phyloP scores from a whole-genome alignment of 2,888 invertebrate genomes.

The Melieria crassipennis region DNA sequence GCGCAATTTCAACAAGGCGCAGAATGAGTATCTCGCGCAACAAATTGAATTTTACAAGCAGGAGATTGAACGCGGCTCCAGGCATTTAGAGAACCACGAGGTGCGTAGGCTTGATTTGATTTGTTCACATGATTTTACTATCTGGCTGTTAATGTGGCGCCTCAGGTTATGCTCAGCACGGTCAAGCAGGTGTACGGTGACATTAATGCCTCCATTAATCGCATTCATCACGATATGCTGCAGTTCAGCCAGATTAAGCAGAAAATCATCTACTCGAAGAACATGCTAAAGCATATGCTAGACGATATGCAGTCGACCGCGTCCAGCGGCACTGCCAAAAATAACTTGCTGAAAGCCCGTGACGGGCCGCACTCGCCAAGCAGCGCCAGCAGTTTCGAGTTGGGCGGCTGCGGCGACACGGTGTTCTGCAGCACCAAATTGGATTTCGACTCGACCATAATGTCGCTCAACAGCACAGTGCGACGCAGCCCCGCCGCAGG shows the following conservation, averaged over 20 bases:
- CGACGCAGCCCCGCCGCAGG: constrained; percentile 40
- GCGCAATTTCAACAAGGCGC: constrained; percentile 52
- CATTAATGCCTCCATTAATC: constrained; percentile 56
- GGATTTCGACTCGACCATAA: constrained; percentile 56
- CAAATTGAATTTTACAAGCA: constrained; percentile 56
- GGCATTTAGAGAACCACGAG: constrained; percentile 58
- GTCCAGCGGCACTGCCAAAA: background rate
- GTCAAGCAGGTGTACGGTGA: constrained; percentile 59
- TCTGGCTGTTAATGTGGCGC: constrained; percentile 1
- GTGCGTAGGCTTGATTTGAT: constrained; percentile 23
- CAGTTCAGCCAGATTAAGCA: constrained; percentile 62
- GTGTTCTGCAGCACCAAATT: constrained; percentile 62
- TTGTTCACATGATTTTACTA: background rate
- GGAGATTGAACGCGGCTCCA: constrained; percentile 50
- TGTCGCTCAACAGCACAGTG: constrained; percentile 45
- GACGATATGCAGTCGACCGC: constrained; percentile 51
- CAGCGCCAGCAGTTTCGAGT: constrained; percentile 44
- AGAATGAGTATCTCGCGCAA: constrained; percentile 55
- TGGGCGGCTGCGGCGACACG: constrained; percentile 47
- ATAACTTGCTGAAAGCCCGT: too few species aligned
- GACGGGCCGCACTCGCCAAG: background rate
- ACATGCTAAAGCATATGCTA: constrained; percentile 55
- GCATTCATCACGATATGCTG: constrained; percentile 59
- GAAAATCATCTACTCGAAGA: constrained; percentile 62
- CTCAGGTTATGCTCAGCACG: constrained; percentile 53